Evolutionary conservation across 1,140 invertebrate genomes (phyloP), one percentile per base, ranked within the genome.

Genomic region (Dendroctonus ponderosae): DNA sequence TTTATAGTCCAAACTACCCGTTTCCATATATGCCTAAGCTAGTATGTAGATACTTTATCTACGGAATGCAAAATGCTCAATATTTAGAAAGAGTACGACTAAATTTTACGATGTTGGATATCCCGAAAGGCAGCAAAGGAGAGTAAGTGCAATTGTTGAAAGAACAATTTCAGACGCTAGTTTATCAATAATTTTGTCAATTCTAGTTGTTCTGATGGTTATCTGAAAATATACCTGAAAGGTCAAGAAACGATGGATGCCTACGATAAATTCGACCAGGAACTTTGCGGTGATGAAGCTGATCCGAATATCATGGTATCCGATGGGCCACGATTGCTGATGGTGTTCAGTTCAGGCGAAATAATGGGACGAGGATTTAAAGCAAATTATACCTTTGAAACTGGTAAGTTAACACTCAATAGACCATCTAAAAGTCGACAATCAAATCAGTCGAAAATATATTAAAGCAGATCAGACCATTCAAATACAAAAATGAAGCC

Each of bases 1-100:
- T 98, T 69, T 93, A 91, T 80, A 96, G 94, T 82, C 96, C 96
- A 69, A 96, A 96, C 83, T 98, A 92, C 84, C 96, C 96, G 73
- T 94, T 88, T 82, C 90, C 90, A 52, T 97, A 97, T 82, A 91
- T 95, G 80, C 89, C 89, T 70, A 96, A 97, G 85, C 90, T 94
- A 77, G 92, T 96, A 68, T 98, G 96, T 84, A 90, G 92, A 80
- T 98, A 98, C 84, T 97, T 96, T 85, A 92, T 98, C 78, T 97
- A 98, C 82, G 96, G 94, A 69, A 90, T 97, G 85, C 93, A 97
- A 82, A 94, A 97, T 81, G 88, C 89, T 59, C 93, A 97, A 79
- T 90, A 97, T 82, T 85, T 98, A 74, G 96, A 98, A 80, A 87
- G 94, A 79, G 94, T 97, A 58, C 85, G 88, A 66, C 82, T 98